Evolutionary conservation across 2,797 vertebrate species (phyloP).

Genomic region (Typhlichthys eigenmanni): DNA sequence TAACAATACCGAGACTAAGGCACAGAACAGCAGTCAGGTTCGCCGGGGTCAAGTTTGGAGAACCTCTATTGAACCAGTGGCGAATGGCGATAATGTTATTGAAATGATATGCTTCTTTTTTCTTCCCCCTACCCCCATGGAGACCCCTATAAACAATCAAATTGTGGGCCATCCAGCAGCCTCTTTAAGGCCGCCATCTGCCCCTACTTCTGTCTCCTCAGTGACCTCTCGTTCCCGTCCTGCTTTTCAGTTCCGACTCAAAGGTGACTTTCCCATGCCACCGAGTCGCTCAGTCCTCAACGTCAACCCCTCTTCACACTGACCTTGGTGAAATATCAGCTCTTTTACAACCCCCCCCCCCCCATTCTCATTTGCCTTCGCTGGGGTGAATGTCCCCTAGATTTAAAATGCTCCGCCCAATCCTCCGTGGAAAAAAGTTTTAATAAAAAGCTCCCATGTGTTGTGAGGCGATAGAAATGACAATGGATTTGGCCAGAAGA

Average conservation of each 20-base stretch:
- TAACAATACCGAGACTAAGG: slow-evolving; percentile 57
- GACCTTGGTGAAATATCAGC: slow-evolving; percentile 57
- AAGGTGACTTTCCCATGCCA: slow-evolving; percentile 86
- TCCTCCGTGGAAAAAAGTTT: slow-evolving; percentile 28
- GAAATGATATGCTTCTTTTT: slow-evolving; percentile 58
- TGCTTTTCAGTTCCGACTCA: slow-evolving; percentile 67
- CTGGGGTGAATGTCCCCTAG: slow-evolving; percentile 50
- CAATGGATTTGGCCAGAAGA: neutral
- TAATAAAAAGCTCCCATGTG: slow-evolving; percentile 1
- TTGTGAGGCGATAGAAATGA: slow-evolving; percentile 38
- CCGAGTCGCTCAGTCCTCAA: slow-evolving; percentile 47
- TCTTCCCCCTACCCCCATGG: slow-evolving; percentile 54
- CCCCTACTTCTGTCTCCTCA: slow-evolving; percentile 62
- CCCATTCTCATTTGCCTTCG: slow-evolving; percentile 45
- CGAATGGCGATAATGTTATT: slow-evolving; percentile 69
- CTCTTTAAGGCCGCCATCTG: slow-evolving; percentile 75
- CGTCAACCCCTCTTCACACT: slow-evolving; percentile 55
- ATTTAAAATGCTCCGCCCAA: slow-evolving; percentile 52
- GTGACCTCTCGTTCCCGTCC: slow-evolving; percentile 45
- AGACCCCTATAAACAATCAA: slow-evolving; percentile 18
- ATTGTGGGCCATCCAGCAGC: slow-evolving; percentile 54
- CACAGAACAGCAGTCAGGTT: slow-evolving; percentile 45
- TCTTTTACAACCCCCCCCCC: slow-evolving; percentile 36
- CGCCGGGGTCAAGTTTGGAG: slow-evolving; percentile 67
- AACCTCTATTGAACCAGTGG: slow-evolving; percentile 58